phyloP scores from a whole-genome alignment of 2,888 invertebrate genomes.

The Cryptocephalus moraei region DNA sequence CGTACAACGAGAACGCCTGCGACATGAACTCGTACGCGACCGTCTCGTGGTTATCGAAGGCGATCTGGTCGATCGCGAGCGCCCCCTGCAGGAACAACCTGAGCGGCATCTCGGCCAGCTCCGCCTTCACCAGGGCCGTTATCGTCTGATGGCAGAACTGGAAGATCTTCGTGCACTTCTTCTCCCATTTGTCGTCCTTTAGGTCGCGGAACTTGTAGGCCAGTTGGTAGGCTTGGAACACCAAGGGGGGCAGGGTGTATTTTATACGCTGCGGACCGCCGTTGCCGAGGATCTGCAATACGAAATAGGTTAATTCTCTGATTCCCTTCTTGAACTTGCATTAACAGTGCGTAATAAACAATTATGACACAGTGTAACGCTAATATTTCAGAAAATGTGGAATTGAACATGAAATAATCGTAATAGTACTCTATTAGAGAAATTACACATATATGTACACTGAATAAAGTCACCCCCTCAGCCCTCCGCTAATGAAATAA shows the following conservation, averaged over 20 bases:
- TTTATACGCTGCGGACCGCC: constrained; percentile 84
- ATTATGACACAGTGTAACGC: too few relatives aligned
- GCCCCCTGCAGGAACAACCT: constrained; percentile 94
- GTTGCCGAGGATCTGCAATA: constrained; percentile 56
- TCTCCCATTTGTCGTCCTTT: constrained; percentile 96
- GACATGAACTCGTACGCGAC: constrained; percentile 98
- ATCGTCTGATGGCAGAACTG: constrained; percentile 97
- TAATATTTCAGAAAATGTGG: too few relatives aligned
- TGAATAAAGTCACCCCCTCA: too few relatives aligned
- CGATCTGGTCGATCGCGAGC: constrained; percentile 81
- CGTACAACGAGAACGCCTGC: constrained; percentile 90
- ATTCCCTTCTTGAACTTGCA: too few relatives aligned
- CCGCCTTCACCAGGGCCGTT: constrained; percentile 87
- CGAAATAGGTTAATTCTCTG: too few relatives aligned
- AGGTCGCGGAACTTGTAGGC: constrained; percentile 74
- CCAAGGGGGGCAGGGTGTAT: constrained; percentile 85
- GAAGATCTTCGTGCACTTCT: constrained; percentile 96
- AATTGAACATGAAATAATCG: too few relatives aligned
- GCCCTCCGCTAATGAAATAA: too few relatives aligned
- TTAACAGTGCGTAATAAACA: too few relatives aligned
- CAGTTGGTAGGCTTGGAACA: constrained; percentile 87
- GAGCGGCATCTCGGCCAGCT: constrained; percentile 85
- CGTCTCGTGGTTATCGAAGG: constrained; percentile 90
- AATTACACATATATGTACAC: too few relatives aligned
- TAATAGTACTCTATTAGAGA: too few relatives aligned